Percentiles rank a stretch among this genome's conserved stretches.
Evolutionary conservation across 2,888 invertebrate genomes (phyloP).

Genomic region (Papilio gigon): DNA sequence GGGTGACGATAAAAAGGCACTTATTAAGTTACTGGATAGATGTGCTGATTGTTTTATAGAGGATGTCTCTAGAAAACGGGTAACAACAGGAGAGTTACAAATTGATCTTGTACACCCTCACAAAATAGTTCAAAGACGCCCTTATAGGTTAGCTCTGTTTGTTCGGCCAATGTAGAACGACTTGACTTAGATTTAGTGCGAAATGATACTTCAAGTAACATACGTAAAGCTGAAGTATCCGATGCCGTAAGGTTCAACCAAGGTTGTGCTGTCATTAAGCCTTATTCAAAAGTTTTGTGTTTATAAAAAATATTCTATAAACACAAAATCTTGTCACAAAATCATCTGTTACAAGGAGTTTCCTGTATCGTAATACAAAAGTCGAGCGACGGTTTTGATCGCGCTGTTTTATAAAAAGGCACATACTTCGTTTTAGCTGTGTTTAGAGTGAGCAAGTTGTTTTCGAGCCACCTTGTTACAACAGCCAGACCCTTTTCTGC

Average conservation of each 20-base stretch:
- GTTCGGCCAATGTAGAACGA: background rate
- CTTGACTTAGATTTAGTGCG: conserved; percentile 1
- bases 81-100: conserved; percentile 41
- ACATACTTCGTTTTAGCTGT: conserved; percentile 3
- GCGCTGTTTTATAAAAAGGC: background rate
- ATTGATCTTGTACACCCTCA: conserved; percentile 38
- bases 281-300: conserved; percentile 1
- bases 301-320: background rate
- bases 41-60: conserved; percentile 42
- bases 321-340: background rate
- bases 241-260: conserved; percentile 1
- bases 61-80: conserved; percentile 43
- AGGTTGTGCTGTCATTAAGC: conserved; percentile 1
- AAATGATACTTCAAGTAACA: conserved; percentile 1
- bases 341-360: background rate
- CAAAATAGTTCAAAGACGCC: conserved; percentile 42
- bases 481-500: background rate
- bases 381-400: background rate
- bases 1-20: conserved; percentile 17
- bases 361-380: background rate
- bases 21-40: conserved; percentile 21
- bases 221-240: conserved; percentile 1
- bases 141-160: conserved; percentile 44
- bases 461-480: conserved; percentile 4
- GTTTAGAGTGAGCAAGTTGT: background rate